phyloP scores from a whole-genome alignment of 2,888 invertebrate genomes.

The Clostera curtula region DNA sequence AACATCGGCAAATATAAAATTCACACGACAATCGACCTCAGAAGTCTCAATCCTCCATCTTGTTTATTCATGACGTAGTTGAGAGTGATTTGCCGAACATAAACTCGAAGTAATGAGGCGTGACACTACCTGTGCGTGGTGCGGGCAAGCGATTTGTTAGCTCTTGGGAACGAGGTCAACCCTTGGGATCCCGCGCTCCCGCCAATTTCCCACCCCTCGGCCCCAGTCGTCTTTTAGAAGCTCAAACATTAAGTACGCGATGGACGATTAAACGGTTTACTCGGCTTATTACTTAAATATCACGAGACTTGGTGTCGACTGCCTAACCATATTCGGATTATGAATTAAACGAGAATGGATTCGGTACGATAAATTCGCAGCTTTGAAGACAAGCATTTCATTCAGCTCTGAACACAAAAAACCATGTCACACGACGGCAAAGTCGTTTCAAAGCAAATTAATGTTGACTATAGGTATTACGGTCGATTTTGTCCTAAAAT shows the following conservation, averaged over 20 bases:
- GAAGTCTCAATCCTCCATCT: constrained; percentile 34
- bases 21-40: too few relatives aligned
- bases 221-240: constrained; percentile 31
- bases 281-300: constrained; percentile 52
- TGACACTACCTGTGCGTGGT: constrained; percentile 56
- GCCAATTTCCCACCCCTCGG: constrained; percentile 16
- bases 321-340: constrained; percentile 38
- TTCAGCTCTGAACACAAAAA: constrained; percentile 8
- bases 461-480: too few relatives aligned
- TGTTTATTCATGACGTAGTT: constrained; percentile 47
- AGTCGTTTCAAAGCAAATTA: too few relatives aligned
- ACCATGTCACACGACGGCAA: too few relatives aligned
- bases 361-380: constrained; percentile 21
- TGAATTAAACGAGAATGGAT: constrained; percentile 35
- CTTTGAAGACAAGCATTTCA: constrained; percentile 25
- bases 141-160: constrained; percentile 49
- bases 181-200: constrained; percentile 25
- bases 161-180: constrained; percentile 39
- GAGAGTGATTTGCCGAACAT: constrained; percentile 56
- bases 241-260: constrained; percentile 51
- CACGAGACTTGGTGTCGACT: constrained; percentile 34
- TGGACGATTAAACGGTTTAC: constrained; percentile 57
- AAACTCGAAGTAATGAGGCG: constrained; percentile 57
- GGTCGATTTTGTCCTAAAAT: constrained; percentile 13
- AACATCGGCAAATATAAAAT: too few relatives aligned